Evolutionary conservation across 2,797 vertebrate genomes (phyloP), one percentile per base, ranked within the genome.

Genomic region (Selene dorsalis): DNA sequence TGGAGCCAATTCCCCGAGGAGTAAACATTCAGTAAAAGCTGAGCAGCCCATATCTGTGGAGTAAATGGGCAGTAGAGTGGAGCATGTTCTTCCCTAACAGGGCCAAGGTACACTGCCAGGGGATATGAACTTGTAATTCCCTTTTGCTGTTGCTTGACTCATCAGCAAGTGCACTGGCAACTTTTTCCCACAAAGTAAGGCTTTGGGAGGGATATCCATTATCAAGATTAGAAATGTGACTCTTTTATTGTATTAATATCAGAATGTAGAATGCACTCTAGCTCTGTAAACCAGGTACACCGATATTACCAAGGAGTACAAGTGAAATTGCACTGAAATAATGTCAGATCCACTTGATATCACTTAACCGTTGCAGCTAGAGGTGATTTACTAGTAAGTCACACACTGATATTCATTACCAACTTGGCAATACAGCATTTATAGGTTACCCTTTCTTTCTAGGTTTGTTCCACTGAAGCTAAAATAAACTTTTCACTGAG

Each of bases 11-110:
- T 91, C 93, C 93, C 93, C 22, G 85, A 90, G 91, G 94, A 95
- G 93, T 93, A 93, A 95, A 94, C 93, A 94, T 87, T 86, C 90
- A 87, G 90, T 92, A 92, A 94, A 94, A 94, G 94, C 91, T 87
- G 86, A 89, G 89, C 87, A 78, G 87, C 89, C 84, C 85, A 82
- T 93, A 93, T 94, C 91, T 91, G 87, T 83, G 83, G 88, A 91
- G 90, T 90, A 93, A 94, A 93, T 94, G 91, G 93, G 89, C 91
- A 93, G 91, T 69, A 82, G 91, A 94, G 89, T 91, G 91, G 84
- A 93, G 89, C 89, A 83, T 91, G 87, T 91, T 90, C 83, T 84
- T 86, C 84, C 87, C 86, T 91, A 92, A 92, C 91, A 92, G 87
- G 86, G 85, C 88, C 78, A 75, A 81, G 88, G 89, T 88, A 84